Conservation (phyloP, 1,140 invertebrate species). For the Sminthurinus signatus region DNA sequence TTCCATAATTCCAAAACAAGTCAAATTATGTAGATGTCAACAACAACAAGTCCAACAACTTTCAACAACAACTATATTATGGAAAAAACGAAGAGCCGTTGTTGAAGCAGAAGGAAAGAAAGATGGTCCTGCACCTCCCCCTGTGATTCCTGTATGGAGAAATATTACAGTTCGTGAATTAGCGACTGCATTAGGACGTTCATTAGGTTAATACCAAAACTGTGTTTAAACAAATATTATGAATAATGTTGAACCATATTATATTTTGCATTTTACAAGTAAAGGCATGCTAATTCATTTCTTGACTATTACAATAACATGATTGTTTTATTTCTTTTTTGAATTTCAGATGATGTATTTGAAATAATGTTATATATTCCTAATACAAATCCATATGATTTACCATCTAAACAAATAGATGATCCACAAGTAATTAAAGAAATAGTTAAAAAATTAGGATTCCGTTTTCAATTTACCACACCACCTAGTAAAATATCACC, state of each 20-base stretch:
- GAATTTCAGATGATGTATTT: conserved; percentile 58
- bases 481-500: conserved; percentile 49
- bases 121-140: background rate
- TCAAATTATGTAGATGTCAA: background rate
- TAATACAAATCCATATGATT: conserved; percentile 52
- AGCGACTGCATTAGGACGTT: conserved; percentile 54
- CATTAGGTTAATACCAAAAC: conserved; percentile 48
- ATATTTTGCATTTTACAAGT: background rate
- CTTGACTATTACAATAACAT: background rate
- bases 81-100: conserved; percentile 11
- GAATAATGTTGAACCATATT: background rate
- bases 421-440: conserved; percentile 56
- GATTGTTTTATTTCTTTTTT: background rate
- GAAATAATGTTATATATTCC: conserved; percentile 61
- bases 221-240: background rate
- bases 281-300: background rate
- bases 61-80: conserved; percentile 1
- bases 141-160: conserved; percentile 55
- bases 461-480: conserved; percentile 52
- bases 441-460: conserved; percentile 59
- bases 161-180: conserved; percentile 71
- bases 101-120: background rate
- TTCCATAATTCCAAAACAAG: background rate
- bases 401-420: conserved; percentile 48
- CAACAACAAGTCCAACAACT: background rate